Conservation (phyloP, 1,140 invertebrate genomes). For the Micrasema longulum region DNA sequence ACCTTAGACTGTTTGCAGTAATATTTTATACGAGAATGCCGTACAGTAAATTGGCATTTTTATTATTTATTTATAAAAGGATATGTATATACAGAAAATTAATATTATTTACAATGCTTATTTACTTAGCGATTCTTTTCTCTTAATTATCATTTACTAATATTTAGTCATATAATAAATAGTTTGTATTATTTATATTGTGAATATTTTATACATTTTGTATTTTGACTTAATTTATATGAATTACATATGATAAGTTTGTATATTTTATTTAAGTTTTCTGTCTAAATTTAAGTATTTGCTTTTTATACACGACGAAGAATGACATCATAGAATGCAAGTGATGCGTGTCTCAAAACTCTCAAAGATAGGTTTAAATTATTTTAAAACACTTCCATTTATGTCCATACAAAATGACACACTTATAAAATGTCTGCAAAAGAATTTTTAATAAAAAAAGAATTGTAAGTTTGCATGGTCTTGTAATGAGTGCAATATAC, state of each 20-base stretch:
- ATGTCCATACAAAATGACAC: too few species aligned
- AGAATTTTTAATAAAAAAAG: too few species aligned
- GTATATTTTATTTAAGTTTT: constrained; percentile 28
- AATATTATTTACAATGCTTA: too few species aligned
- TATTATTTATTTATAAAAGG: too few species aligned
- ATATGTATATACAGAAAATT: too few species aligned
- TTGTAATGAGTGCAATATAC: too few species aligned
- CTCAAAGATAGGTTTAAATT: constrained; percentile 24
- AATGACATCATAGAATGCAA: background rate
- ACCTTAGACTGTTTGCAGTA: too few species aligned
- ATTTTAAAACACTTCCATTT: too few species aligned
- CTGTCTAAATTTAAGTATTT: constrained; percentile 19
- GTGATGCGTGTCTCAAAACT: constrained; percentile 12
- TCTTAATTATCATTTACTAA: constrained; percentile 36
- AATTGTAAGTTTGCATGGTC: too few species aligned
- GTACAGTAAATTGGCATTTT: too few species aligned
- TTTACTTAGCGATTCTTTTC: background rate
- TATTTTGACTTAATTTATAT: constrained; percentile 28
- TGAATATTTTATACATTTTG: constrained; percentile 37
- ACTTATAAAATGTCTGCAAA: too few species aligned
- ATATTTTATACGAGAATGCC: too few species aligned
- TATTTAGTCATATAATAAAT: constrained; percentile 29
- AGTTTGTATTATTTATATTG: constrained; percentile 34
- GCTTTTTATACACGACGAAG: constrained; percentile 4
- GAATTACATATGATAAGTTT: constrained; percentile 17